Conservation (phyloP, 53 echinoderm and acorn worm species). For the Astropecten irregularis region DNA sequence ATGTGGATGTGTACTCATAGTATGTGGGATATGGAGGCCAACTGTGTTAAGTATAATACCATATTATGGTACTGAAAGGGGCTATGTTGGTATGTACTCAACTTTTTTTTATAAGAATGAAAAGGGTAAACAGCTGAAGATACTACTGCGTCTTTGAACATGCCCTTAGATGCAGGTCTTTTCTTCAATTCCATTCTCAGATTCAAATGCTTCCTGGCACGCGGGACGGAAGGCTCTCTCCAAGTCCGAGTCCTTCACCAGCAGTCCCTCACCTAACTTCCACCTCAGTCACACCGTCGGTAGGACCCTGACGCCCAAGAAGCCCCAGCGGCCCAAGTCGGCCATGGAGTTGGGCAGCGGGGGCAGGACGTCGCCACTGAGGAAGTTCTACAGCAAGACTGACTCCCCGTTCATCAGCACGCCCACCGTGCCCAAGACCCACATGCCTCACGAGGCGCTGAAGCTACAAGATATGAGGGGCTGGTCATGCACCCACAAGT, state of each 20-base stretch:
- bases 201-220: constrained; percentile 71
- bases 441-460: constrained; percentile 71
- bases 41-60: too few relatives aligned
- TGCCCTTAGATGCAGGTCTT: too few relatives aligned
- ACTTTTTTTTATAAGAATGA: too few relatives aligned
- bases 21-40: too few relatives aligned
- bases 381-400: constrained; percentile 49
- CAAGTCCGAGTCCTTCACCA: not conserved
- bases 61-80: too few relatives aligned
- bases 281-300: constrained; percentile 75
- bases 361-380: constrained; percentile 61
- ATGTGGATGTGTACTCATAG: too few relatives aligned
- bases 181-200: too few relatives aligned
- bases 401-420: constrained; percentile 79
- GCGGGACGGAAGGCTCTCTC: constrained; percentile 59
- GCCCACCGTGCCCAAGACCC: constrained; percentile 82
- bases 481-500: constrained; percentile 66
- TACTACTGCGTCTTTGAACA: too few relatives aligned
- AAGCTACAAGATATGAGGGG: constrained; percentile 69
- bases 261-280: constrained; percentile 52
- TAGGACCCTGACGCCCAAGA: constrained; percentile 53
- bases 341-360: constrained; percentile 38
- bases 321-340: constrained; percentile 36
- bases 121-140: too few relatives aligned
- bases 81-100: too few relatives aligned